These are phyloP conservation scores for Heterodera schachtii DNA, from an alignment of 1,140 invertebrate species.

Conservation along the genomic window DNA sequence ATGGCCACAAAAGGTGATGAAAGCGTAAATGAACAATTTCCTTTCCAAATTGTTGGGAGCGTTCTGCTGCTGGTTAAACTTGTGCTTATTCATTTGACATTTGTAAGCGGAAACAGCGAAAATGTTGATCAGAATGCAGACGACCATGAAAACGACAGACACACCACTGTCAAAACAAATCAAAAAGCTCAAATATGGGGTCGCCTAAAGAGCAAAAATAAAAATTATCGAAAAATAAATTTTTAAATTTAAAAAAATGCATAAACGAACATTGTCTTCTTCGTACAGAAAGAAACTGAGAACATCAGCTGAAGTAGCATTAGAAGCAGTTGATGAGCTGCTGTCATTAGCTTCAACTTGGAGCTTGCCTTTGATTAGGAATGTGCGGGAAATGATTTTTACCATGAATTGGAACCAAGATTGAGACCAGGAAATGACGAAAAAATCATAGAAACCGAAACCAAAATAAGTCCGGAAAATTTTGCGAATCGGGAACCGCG, in stretches of 20 bases:
- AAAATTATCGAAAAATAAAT: too few relatives aligned
- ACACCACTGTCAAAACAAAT: neutral
- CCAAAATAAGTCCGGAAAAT: too few relatives aligned
- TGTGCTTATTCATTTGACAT: neutral
- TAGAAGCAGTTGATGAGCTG: too few relatives aligned
- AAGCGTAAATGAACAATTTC: slow-evolving; percentile 13
- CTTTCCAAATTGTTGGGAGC: too few relatives aligned
- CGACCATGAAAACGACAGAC: slow-evolving; percentile 12
- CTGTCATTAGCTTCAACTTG: too few relatives aligned
- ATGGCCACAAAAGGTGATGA: neutral
- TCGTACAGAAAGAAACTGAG: neutral
- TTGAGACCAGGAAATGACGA: too few relatives aligned
- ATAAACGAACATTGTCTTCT: neutral
- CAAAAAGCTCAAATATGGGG: neutral
- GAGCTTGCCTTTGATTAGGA: too few relatives aligned
- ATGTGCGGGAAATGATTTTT: too few relatives aligned
- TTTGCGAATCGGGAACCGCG: too few relatives aligned
- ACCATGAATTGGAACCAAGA: too few relatives aligned
- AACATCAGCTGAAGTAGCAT: too few relatives aligned
- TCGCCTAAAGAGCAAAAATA: neutral
- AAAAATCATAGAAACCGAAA: too few relatives aligned
- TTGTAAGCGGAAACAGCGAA: neutral
- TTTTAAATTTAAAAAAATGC: neutral
- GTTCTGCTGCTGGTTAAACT: neutral
- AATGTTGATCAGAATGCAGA: slow-evolving; percentile 21